phyloP scores from a whole-genome alignment of 2,888 invertebrate species.

The Elegia similella region DNA sequence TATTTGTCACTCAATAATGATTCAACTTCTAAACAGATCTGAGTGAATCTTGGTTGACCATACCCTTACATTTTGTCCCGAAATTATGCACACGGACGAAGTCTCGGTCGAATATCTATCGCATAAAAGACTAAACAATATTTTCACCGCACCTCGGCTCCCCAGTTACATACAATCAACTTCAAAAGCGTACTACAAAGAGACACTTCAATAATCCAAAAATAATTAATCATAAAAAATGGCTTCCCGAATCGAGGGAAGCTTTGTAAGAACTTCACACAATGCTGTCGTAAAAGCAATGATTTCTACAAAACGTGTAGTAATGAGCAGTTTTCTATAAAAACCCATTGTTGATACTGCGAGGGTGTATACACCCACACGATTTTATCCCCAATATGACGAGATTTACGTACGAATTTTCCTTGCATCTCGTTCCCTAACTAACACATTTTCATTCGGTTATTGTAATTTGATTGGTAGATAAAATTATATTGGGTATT shows the following conservation, averaged over 20 bases:
- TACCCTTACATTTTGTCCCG: too few species aligned
- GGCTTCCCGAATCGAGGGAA: neutral
- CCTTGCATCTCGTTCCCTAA: neutral
- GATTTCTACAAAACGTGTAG: slow-evolving; percentile 12
- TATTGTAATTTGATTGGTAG: slow-evolving; percentile 13
- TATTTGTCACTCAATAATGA: too few species aligned
- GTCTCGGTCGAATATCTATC: too few species aligned
- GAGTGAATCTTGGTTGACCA: too few species aligned
- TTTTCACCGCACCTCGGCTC: neutral
- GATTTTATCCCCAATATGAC: neutral
- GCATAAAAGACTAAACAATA: neutral
- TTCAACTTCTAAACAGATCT: too few species aligned
- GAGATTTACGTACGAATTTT: neutral
- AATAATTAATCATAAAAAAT: slow-evolving; percentile 12
- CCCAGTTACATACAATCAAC: neutral
- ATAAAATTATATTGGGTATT: neutral
- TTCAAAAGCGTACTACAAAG: neutral
- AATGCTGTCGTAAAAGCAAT: slow-evolving; percentile 12
- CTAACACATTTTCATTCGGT: slow-evolving; percentile 5
- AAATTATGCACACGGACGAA: too few species aligned
- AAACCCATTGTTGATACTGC: slow-evolving; percentile 2
- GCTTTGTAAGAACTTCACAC: slow-evolving; percentile 7
- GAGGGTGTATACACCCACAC: neutral
- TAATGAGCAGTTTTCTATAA: slow-evolving; percentile 14
- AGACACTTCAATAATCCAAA: slow-evolving; percentile 8